Evolutionary conservation across 2,797 vertebrate genomes (phyloP).

Genomic region (Anas capensis): DNA sequence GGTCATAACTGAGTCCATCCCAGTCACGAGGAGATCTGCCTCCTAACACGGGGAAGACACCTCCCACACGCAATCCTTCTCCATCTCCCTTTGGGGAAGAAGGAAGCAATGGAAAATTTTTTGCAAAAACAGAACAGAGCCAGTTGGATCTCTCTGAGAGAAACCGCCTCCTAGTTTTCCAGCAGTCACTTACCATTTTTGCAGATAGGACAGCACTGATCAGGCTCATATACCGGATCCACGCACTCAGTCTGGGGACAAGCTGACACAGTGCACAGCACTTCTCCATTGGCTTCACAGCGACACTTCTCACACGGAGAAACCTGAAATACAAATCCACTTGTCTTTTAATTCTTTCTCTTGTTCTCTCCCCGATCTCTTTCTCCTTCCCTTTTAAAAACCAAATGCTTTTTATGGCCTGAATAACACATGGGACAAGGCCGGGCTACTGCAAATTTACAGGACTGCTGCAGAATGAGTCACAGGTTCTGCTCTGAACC

Average conservation of each 20-base stretch:
- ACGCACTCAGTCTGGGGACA: slow-evolving; percentile 98
- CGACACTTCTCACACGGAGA: slow-evolving; percentile 95
- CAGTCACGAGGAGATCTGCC: not conserved
- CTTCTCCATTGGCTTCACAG: slow-evolving; percentile 95
- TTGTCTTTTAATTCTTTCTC: not conserved
- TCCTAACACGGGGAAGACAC: not conserved
- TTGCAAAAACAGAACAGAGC: not conserved
- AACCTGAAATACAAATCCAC: slow-evolving; percentile 85
- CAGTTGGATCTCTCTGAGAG: accelerated
- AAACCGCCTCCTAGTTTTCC: not conserved
- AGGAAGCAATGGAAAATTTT: not conserved
- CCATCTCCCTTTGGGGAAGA: accelerated
- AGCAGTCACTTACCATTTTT: slow-evolving; percentile 87
- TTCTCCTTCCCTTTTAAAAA: not conserved
- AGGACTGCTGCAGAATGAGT: not conserved
- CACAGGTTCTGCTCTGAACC: not conserved
- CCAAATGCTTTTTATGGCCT: not conserved
- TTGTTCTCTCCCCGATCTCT: not conserved
- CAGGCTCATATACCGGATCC: slow-evolving; percentile 96
- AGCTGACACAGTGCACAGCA: slow-evolving; percentile 94
- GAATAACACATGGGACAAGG: not conserved
- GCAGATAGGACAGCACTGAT: slow-evolving; percentile 98
- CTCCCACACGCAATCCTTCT: not conserved
- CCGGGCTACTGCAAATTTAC: not conserved
- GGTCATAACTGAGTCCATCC: not conserved